phyloP scores from a whole-genome alignment of 2,888 invertebrate genomes.

The Thelaira solivaga region DNA sequence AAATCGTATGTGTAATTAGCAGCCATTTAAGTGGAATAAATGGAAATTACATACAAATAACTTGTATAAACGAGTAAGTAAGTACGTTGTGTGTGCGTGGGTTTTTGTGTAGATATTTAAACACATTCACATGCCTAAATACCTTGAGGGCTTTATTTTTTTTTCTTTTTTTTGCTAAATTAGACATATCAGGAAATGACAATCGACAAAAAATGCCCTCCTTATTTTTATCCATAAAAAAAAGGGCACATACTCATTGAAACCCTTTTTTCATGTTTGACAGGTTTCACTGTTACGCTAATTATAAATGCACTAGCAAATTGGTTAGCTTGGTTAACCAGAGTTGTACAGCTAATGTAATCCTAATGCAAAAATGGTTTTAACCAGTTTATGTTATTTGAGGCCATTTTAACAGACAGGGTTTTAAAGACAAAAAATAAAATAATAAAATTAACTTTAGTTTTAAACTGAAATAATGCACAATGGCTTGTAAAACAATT shows the following conservation, averaged over 20 bases:
- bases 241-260: not conserved
- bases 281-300: not conserved
- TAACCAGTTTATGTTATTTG: slow-evolving; percentile 2
- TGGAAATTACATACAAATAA: not conserved
- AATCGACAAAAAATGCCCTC: not conserved
- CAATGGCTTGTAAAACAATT: too few relatives aligned
- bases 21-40: slow-evolving; percentile 39
- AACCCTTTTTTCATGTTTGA: too few relatives aligned
- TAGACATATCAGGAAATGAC: slow-evolving; percentile 8
- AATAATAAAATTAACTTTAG: not conserved
- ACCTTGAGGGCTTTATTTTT: not conserved
- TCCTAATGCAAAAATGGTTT: slow-evolving; percentile 30
- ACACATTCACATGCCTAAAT: not conserved
- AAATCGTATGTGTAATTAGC: slow-evolving; percentile 34
- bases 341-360: slow-evolving; percentile 22
- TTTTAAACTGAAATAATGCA: too few relatives aligned
- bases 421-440: not conserved
- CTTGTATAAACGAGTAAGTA: not conserved
- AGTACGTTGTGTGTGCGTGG: not conserved
- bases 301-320: slow-evolving; percentile 25
- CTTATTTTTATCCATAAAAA: not conserved
- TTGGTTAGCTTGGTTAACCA: slow-evolving; percentile 24
- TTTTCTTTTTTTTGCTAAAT: not conserved
- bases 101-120: too few relatives aligned
- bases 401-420: not conserved